Conservation (phyloP, 1,140 invertebrate species). For the Penaeus chinensis region DNA sequence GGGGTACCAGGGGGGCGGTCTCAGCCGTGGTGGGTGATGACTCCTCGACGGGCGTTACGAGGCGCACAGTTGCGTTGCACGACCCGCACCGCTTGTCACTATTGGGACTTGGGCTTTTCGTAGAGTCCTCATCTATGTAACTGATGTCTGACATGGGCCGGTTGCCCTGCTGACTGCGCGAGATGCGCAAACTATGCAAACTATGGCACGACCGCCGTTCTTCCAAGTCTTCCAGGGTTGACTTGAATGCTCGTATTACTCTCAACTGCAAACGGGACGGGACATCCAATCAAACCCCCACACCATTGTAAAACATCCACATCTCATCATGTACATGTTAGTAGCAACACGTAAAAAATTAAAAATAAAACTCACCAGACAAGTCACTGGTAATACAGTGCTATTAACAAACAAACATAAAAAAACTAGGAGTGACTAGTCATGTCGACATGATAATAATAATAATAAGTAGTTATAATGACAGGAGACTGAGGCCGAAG, state of each 20-base stretch:
- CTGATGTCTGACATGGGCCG: slow-evolving; percentile 88
- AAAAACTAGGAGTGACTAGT: slow-evolving; percentile 59
- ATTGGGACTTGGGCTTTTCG: slow-evolving; percentile 57
- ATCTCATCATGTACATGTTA: slow-evolving; percentile 60
- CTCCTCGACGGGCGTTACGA: slow-evolving; percentile 53
- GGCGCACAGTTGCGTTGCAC: slow-evolving; percentile 55
- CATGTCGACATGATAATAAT: slow-evolving; percentile 59
- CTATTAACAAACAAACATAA: slow-evolving; percentile 51
- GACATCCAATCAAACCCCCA: slow-evolving; percentile 66
- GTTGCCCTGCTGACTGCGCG: slow-evolving; percentile 81
- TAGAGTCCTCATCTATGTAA: slow-evolving; percentile 89
- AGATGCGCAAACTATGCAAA: slow-evolving; percentile 92
- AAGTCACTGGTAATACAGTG: slow-evolving; percentile 62
- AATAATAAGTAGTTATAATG: slow-evolving; percentile 56
- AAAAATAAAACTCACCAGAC: slow-evolving; percentile 62
- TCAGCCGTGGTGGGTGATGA: slow-evolving; percentile 61
- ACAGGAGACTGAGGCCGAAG: slow-evolving; percentile 56
- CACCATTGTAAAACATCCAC: slow-evolving; percentile 58
- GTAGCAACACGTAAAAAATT: slow-evolving; percentile 59
- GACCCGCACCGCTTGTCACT: slow-evolving; percentile 53
- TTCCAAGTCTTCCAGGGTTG: slow-evolving; percentile 98
- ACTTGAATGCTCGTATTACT: slow-evolving; percentile 99
- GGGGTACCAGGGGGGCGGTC: slow-evolving; percentile 60
- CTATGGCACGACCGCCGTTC: slow-evolving; percentile 97
- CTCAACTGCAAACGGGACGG: slow-evolving; percentile 90